Conservation (phyloP, 2,888 invertebrate genomes). For the Bellardia bayeri region DNA sequence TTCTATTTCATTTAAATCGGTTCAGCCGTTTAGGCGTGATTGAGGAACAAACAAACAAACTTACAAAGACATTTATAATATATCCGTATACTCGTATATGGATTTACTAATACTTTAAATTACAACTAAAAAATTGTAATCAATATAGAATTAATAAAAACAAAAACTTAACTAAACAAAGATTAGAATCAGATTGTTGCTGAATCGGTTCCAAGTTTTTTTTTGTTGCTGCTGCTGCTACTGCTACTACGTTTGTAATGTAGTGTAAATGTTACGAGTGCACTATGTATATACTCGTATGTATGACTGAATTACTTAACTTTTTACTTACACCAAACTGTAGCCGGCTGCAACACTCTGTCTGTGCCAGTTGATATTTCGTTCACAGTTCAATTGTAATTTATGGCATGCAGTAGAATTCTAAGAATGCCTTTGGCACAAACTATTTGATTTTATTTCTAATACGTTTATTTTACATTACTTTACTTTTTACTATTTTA, state of each 20-base stretch:
- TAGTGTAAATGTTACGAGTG: neutral
- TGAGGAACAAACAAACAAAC: too few relatives aligned
- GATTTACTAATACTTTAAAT: neutral
- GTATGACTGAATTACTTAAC: neutral
- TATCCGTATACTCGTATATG: too few relatives aligned
- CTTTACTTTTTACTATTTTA: neutral
- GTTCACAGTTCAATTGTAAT: conserved; percentile 53
- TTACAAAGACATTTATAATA: too few relatives aligned
- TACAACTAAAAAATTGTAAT: neutral
- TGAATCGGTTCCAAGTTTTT: neutral
- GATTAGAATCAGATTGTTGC: conserved; percentile 25
- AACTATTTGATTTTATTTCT: conserved; percentile 43
- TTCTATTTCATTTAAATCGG: too few relatives aligned
- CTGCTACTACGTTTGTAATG: neutral
- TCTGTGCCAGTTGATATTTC: conserved; percentile 31
- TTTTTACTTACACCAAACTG: conserved; percentile 3
- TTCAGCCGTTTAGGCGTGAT: too few relatives aligned
- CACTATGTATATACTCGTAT: neutral
- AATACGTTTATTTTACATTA: conserved; percentile 16
- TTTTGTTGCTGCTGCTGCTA: neutral
- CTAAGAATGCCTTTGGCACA: conserved; percentile 68
- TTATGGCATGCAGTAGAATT: conserved; percentile 70
- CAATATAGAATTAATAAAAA: conserved; percentile 21
- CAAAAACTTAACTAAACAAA: conserved; percentile 1
- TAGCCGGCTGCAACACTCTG: conserved; percentile 1